Evolutionary conservation across 1,140 invertebrate genomes (phyloP).

Genomic region (Drosophila tristis): DNA sequence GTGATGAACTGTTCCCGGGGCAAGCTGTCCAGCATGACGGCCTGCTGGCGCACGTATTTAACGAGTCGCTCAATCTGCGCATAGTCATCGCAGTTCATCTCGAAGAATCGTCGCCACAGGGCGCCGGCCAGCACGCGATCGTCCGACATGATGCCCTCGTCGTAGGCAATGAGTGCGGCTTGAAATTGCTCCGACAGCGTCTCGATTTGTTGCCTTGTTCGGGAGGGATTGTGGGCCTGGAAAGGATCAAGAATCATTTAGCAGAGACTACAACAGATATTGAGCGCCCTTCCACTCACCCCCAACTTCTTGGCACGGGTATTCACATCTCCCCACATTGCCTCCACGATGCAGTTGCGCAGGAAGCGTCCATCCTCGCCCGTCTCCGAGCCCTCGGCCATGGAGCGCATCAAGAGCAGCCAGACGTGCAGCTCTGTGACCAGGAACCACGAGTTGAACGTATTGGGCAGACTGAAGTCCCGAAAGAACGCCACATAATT

Average conservation of each 20-base stretch:
- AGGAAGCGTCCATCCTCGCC: conserved; percentile 88
- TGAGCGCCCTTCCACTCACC: conserved; percentile 84
- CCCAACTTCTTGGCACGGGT: conserved; percentile 89
- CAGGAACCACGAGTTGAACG: conserved; percentile 93
- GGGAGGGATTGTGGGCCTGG: conserved; percentile 86
- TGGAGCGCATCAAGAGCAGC: conserved; percentile 90
- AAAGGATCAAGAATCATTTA: not conserved
- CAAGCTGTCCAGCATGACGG: conserved; percentile 85
- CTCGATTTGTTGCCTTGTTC: conserved; percentile 86
- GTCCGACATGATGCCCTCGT: conserved; percentile 91
- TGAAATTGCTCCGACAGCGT: conserved; percentile 91
- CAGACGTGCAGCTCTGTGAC: conserved; percentile 94
- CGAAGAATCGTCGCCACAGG: conserved; percentile 93
- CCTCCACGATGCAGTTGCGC: conserved; percentile 90
- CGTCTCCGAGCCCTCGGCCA: conserved; percentile 88
- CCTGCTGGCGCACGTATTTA: conserved; percentile 90
- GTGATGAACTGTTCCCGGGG: conserved; percentile 81
- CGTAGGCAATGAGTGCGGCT: conserved; percentile 93
- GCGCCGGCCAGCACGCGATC: conserved; percentile 91
- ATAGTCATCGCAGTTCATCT: conserved; percentile 86
- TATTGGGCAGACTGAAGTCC: conserved; percentile 90
- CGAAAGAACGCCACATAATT: conserved; percentile 87
- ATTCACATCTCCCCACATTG: conserved; percentile 93
- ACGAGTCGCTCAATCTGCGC: conserved; percentile 88
- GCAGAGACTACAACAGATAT: not conserved